A percentile compares a stretch with the other conserved stretches of the same genome.
These are phyloP conservation scores for Melipona beecheii DNA, from an alignment of 2,888 invertebrate species.

Conservation along the genomic window DNA sequence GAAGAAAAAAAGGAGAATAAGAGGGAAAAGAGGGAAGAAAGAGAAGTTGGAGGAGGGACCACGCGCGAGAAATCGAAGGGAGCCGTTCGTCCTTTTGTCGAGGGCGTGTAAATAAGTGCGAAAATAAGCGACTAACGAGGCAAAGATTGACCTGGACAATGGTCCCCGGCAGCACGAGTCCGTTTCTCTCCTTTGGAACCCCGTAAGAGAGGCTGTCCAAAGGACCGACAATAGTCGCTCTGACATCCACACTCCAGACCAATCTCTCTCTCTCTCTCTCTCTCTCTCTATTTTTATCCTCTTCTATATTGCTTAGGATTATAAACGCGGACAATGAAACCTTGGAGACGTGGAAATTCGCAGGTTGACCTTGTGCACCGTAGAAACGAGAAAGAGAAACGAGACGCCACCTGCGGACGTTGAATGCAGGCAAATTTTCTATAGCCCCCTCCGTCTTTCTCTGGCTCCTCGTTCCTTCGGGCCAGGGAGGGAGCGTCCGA, in stretches of 20 bases:
- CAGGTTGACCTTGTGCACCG: slow-evolving; percentile 78
- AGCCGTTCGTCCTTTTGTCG: slow-evolving; percentile 53
- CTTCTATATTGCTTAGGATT: background rate
- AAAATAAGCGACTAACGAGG: slow-evolving; percentile 84
- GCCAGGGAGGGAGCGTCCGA: slow-evolving; percentile 77
- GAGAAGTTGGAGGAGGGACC: background rate
- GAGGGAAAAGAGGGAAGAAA: background rate
- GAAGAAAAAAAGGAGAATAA: too few relatives aligned
- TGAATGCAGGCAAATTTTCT: slow-evolving; percentile 83
- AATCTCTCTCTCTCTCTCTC: background rate
- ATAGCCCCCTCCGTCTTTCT: slow-evolving; percentile 55
- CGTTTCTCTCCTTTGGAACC: slow-evolving; percentile 65
- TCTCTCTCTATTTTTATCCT: background rate
- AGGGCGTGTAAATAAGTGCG: slow-evolving; percentile 80
- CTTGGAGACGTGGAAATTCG: slow-evolving; percentile 76
- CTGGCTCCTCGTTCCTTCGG: slow-evolving; percentile 39
- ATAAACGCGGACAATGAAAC: slow-evolving; percentile 63
- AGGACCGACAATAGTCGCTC: slow-evolving; percentile 74
- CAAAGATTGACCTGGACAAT: slow-evolving; percentile 83
- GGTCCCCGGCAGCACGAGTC: slow-evolving; percentile 76
- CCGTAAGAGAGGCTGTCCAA: slow-evolving; percentile 77
- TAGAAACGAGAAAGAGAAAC: slow-evolving; percentile 48
- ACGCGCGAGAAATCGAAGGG: slow-evolving; percentile 33
- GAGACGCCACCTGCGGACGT: slow-evolving; percentile 77
- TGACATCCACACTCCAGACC: slow-evolving; percentile 79